Evolutionary conservation across 2,888 invertebrate genomes (phyloP).

Genomic region (Euproctis similis): DNA sequence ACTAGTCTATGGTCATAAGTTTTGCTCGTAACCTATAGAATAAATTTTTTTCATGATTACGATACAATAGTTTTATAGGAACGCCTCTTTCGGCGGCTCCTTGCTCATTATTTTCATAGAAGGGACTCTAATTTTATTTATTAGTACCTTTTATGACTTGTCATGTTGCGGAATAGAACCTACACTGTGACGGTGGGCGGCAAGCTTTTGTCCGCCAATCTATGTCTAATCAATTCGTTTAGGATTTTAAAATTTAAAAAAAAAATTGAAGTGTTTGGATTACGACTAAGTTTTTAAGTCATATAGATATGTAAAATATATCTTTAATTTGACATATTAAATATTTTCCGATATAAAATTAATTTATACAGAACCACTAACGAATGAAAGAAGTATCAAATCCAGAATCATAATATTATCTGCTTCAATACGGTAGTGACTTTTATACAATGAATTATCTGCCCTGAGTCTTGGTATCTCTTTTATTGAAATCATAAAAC

Average conservation of each 20-base stretch:
- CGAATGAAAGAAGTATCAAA: too few species aligned
- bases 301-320: too few species aligned
- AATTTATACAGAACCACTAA: too few species aligned
- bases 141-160: constrained; percentile 56
- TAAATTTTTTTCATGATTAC: too few species aligned
- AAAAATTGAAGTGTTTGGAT: too few species aligned
- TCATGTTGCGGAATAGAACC: constrained; percentile 55
- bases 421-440: not conserved
- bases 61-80: constrained; percentile 11
- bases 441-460: not conserved
- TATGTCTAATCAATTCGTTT: constrained; percentile 52
- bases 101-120: constrained; percentile 37
- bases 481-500: not conserved
- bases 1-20: too few species aligned
- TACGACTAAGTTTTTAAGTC: too few species aligned
- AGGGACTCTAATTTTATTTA: constrained; percentile 68
- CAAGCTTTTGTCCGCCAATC: constrained; percentile 32
- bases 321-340: too few species aligned
- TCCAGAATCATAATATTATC: too few species aligned
- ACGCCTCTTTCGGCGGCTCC: constrained; percentile 43
- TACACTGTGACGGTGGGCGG: constrained; percentile 36
- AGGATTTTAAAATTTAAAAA: too few species aligned
- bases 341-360: too few species aligned
- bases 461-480: not conserved
- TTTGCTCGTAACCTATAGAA: too few species aligned